Evolutionary conservation across 2,797 vertebrate species (phyloP).

Genomic region (Neopelma chrysocephalum): DNA sequence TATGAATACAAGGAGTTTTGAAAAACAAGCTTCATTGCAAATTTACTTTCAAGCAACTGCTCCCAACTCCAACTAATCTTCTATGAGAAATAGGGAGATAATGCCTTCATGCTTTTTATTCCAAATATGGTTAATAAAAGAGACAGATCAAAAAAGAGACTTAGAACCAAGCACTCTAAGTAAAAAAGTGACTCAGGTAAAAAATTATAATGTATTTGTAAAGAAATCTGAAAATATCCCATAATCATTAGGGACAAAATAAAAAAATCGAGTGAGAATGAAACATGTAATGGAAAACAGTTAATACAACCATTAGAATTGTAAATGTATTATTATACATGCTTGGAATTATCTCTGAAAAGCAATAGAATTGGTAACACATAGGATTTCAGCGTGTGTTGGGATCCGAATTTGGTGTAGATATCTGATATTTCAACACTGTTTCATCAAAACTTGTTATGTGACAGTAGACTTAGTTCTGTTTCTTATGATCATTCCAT

Average conservation of each 20-base stretch:
- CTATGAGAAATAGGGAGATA: background rate
- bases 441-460: background rate
- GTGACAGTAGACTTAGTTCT: background rate
- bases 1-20: constrained; percentile 29
- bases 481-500: background rate
- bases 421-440: background rate
- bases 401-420: background rate
- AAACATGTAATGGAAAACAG: background rate
- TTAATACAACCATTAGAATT: background rate
- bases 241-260: background rate
- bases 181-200: background rate
- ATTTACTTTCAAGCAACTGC: constrained; percentile 38
- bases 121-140: background rate
- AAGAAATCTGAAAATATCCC: background rate
- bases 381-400: background rate
- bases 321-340: background rate
- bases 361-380: background rate
- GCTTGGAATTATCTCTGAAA: background rate
- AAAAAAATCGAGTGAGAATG: background rate
- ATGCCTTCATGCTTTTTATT: background rate
- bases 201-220: background rate
- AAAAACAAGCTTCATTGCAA: constrained; percentile 37
- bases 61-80: constrained; percentile 25
- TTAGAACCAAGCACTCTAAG: background rate
- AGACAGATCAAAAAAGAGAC: background rate